These are phyloP conservation scores for Hirundichthys speculiger DNA, from an alignment of 2,113 vertebrate species.

Conservation along the genomic window DNA sequence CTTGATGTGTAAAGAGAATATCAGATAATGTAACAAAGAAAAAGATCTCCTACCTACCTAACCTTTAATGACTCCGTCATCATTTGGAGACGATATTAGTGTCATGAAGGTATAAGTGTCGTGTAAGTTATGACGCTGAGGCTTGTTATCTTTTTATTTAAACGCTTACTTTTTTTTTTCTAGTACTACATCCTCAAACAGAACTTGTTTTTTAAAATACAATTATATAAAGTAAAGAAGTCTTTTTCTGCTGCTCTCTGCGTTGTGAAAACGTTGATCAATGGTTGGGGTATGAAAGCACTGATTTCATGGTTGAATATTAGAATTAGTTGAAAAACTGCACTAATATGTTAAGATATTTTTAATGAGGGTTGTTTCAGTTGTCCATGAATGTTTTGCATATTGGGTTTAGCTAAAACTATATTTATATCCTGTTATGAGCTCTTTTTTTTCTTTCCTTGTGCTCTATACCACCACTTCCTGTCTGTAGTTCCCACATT, in stretches of 20 bases:
- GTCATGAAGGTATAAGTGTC: no score
- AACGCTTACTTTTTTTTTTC: no score
- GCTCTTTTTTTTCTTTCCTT: constrained; percentile 4
- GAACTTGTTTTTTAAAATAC: no score
- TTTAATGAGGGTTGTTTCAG: constrained; percentile 1
- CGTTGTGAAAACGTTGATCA: constrained; percentile 7
- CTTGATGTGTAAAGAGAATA: no score
- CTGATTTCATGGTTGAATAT: constrained; percentile 26
- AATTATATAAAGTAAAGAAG: not conserved
- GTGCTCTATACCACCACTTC: not conserved
- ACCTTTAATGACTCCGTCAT: no score
- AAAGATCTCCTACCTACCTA: no score
- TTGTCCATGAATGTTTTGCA: constrained; percentile 27
- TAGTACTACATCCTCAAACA: no score
- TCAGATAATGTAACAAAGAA: no score
- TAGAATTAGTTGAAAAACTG: constrained; percentile 7
- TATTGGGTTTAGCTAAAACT: constrained; percentile 14
- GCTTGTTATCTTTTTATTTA: no score
- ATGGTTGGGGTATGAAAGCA: constrained; percentile 32
- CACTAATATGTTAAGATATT: constrained; percentile 27
- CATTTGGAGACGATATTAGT: no score
- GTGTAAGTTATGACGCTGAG: no score
- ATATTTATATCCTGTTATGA: constrained; percentile 18
- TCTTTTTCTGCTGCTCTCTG: not conserved
- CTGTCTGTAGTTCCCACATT: not conserved